Evolutionary conservation across 1,140 invertebrate species (phyloP).

Genomic region (Caenorhabditis inopinata): DNA sequence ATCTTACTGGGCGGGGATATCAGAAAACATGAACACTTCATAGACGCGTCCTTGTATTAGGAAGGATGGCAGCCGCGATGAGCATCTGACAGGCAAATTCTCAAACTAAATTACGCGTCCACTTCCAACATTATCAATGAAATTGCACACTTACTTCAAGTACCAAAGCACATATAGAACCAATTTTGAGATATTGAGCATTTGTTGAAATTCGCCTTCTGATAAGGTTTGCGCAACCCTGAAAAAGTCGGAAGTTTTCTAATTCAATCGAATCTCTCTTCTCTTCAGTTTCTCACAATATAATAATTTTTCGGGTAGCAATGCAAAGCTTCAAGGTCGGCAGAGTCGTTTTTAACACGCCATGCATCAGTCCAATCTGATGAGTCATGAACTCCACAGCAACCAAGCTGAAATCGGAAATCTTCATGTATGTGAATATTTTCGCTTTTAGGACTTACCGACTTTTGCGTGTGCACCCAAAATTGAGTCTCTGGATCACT

Average conservation of each 20-base stretch:
- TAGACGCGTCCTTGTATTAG: too few relatives aligned
- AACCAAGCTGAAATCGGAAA: constrained; percentile 9
- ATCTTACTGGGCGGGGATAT: too few relatives aligned
- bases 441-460: neutral
- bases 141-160: constrained; percentile 32
- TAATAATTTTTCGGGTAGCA: neutral
- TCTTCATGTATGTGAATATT: neutral
- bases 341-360: neutral
- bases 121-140: constrained; percentile 1
- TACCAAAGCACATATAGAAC: constrained; percentile 37
- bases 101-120: neutral
- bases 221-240: constrained; percentile 44
- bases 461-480: constrained; percentile 28
- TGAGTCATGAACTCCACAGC: neutral
- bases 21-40: too few relatives aligned
- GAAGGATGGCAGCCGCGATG: too few relatives aligned
- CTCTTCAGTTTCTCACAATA: neutral
- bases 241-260: neutral
- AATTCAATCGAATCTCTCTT: neutral
- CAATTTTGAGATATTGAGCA: constrained; percentile 38
- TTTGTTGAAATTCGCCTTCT: constrained; percentile 23
- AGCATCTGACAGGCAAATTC: too few relatives aligned
- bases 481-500: constrained; percentile 27
- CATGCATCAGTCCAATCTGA: neutral
- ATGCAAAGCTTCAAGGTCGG: constrained; percentile 2